Base-by-base conservation (phyloP, 2,113 vertebrate genomes). In the Taurulus bubalis region DNA sequence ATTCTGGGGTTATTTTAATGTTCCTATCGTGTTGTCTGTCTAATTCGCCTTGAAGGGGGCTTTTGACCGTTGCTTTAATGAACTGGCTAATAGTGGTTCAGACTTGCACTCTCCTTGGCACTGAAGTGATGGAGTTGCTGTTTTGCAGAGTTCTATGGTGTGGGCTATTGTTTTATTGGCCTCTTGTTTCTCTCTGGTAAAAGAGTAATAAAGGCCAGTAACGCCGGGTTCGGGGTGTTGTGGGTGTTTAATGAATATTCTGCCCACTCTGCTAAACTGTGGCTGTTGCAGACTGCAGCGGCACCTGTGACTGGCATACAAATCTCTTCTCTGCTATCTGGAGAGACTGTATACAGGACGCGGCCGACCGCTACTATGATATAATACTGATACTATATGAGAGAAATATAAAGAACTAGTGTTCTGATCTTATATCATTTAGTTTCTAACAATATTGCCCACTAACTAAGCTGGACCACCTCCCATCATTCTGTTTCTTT, bases 301-400 rank as follows among this genome's bases (percentile, higher is more conserved):
- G 64, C 40, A 66, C 24, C 45, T 51, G 28, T 51, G 66, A 51
- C 66, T 68, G 45, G 45, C 24, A 51, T 12, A 34, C 47, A 51
- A 32, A 34, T 15, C 18, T 51, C 20, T 15, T 22, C 42, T 42
- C 16, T 49, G 1, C 11, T 68, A 22, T 49, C 26, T 30, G 26
- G 65, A 49, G 38, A 63, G 38, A 42, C 9, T 45, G 6, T 18
- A 18, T 15, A 20, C 40, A 11, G 40, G 34, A 38, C 18, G 34
- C n/a, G 22, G 1, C 12, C 8, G 65, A 45, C 26, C 28, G 16
- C 47, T 5, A 10, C 8, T 47, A 11, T 10, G 16, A 66, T 30
- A 20, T 30, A 30, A 20, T 30, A 47, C 24, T 40, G 14, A 15
- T 65, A 26, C 26, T 14, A 18, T 65, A 15, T 65, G 12, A 65